Conservation (phyloP, 2,113 vertebrate genomes). For the Varanus salvator region DNA sequence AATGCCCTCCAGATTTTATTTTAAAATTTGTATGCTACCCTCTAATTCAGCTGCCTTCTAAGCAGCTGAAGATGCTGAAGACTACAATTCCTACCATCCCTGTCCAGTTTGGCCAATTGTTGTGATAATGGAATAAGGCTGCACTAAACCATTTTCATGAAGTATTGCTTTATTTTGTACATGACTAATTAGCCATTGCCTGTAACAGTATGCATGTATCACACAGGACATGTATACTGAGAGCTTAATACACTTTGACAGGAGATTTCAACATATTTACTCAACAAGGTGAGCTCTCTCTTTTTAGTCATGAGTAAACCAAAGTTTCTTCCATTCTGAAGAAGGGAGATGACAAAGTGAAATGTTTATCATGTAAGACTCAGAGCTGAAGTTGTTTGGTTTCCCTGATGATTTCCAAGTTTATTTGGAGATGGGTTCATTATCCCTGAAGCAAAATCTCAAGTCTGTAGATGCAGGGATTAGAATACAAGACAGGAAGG, state of each 20-base stretch:
- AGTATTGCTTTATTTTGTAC: not conserved
- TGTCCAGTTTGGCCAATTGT: no score
- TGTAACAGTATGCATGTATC: not conserved
- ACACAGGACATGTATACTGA: no score
- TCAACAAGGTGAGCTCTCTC: not conserved
- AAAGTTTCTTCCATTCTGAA: not conserved
- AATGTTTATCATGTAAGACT: conserved; percentile 15
- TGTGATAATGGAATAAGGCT: no score
- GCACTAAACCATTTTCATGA: not conserved
- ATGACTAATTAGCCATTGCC: not conserved
- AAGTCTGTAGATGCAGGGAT: not conserved
- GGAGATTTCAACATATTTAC: not conserved
- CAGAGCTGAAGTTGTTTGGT: conserved; percentile 24
- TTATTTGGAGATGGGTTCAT: conserved; percentile 31
- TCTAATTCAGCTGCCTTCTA: no score
- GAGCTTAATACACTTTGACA: not conserved
- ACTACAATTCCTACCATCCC: no score
- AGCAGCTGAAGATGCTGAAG: no score
- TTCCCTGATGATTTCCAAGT: not conserved
- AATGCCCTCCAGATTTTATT: no score
- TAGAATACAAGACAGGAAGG: conserved; percentile 3
- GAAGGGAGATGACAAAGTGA: not conserved
- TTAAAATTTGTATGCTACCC: no score
- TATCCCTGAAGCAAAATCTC: conserved; percentile 3
- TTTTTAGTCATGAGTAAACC: not conserved